Percentiles rank a stretch among this genome's conserved stretches.
These are phyloP conservation scores for Drosophila malerkotliana DNA, from an alignment of 1,140 invertebrate genomes.

Conservation along the genomic window DNA sequence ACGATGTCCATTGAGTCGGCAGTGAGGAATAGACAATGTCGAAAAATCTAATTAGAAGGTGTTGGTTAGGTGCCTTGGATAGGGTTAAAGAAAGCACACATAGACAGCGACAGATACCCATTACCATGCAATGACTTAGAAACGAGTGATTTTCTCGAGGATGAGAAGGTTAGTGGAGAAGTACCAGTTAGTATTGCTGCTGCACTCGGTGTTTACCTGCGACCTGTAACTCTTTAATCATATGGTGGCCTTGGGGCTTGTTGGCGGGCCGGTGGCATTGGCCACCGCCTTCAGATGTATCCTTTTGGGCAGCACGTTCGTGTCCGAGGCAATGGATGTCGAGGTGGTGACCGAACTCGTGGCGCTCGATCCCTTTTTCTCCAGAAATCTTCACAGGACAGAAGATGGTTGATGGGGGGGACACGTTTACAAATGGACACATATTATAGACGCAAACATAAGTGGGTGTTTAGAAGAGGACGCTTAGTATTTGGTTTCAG, in stretches of 20 bases:
- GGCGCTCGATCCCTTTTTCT: conserved; percentile 63
- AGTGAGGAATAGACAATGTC: conserved; percentile 44
- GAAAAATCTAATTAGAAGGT: conserved; percentile 53
- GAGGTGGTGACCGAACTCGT: conserved; percentile 58
- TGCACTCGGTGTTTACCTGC: conserved; percentile 26
- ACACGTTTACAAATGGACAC: conserved; percentile 39
- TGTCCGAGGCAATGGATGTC: conserved; percentile 66
- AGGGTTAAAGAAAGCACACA: conserved; percentile 5
- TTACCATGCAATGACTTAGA: conserved; percentile 6
- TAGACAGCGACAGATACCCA: conserved; percentile 6
- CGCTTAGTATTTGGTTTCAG: conserved; percentile 18
- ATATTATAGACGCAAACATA: conserved; percentile 44
- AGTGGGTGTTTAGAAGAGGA: conserved; percentile 20
- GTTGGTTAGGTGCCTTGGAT: conserved; percentile 9
- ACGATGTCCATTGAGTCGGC: conserved; percentile 48
- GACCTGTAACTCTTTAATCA: conserved; percentile 22
- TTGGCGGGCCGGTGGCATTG: background rate
- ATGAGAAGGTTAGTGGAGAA: background rate
- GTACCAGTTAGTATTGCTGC: conserved; percentile 9
- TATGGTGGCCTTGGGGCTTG: conserved; percentile 3
- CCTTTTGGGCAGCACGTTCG: conserved; percentile 49
- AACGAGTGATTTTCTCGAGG: background rate
- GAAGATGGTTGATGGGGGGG: conserved; percentile 7
- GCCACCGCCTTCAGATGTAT: conserved; percentile 48
- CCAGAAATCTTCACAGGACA: conserved; percentile 59